Conservation (phyloP, 2,797 vertebrate genomes). For the Mycteria americana region DNA sequence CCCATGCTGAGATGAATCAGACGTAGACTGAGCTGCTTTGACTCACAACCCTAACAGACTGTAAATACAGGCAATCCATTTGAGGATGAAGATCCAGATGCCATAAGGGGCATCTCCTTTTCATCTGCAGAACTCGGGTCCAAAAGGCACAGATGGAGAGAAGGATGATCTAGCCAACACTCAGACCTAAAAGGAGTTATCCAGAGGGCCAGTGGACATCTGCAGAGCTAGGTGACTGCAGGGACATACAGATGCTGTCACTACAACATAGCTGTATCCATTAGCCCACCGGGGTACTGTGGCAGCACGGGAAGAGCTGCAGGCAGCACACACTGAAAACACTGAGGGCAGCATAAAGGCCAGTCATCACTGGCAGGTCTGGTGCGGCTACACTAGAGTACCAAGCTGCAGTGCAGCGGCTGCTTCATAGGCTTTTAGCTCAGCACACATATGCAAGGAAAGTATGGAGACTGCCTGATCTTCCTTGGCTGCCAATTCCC, state of each 20-base stretch:
- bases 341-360: background rate
- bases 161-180: background rate
- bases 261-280: background rate
- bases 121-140: background rate
- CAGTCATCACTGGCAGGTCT: background rate
- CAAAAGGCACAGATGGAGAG: background rate
- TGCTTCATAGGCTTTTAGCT: background rate
- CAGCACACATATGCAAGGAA: background rate
- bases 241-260: background rate
- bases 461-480: background rate
- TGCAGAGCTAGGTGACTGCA: background rate
- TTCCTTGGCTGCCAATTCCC: background rate
- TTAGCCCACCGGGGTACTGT: background rate
- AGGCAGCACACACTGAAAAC: background rate
- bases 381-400: background rate
- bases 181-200: background rate
- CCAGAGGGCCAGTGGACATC: background rate
- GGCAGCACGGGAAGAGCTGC: background rate
- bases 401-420: background rate
- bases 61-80: background rate
- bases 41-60: background rate
- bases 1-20: background rate
- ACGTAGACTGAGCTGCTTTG: rapidly evolving
- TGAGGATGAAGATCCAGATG: background rate
- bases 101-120: background rate